Percentiles rank a stretch among this genome's conserved stretches.
phyloP scores from a whole-genome alignment of 2,888 invertebrate genomes.

The Lasioglossum figueresi region DNA sequence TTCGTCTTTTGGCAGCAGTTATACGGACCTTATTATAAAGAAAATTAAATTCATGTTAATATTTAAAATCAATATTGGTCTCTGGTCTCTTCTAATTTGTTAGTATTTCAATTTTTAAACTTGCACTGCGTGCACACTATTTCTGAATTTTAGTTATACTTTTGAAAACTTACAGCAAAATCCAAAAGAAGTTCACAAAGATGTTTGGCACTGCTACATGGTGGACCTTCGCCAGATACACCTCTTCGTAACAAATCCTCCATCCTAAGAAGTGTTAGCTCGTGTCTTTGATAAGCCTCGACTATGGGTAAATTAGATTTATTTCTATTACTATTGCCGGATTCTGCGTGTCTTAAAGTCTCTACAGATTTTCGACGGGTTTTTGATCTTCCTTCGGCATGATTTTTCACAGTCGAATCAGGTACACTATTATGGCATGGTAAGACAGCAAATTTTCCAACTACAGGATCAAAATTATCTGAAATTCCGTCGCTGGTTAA shows the following conservation, averaged over 20 bases:
- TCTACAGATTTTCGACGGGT: constrained; percentile 74
- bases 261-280: constrained; percentile 89
- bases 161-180: constrained; percentile 88
- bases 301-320: constrained; percentile 87
- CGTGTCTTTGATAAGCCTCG: constrained; percentile 90
- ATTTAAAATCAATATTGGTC: background rate
- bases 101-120: background rate
- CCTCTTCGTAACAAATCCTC: constrained; percentile 90
- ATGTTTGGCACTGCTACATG: constrained; percentile 87
- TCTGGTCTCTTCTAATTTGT: constrained; percentile 3
- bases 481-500: constrained; percentile 95
- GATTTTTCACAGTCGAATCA: constrained; percentile 65
- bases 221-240: constrained; percentile 87
- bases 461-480: constrained; percentile 96
- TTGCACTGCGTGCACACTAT: background rate
- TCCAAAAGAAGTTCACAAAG: constrained; percentile 90
- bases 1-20: constrained; percentile 92
- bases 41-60: constrained; percentile 28
- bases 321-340: constrained; percentile 69
- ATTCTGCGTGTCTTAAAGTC: constrained; percentile 71
- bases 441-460: constrained; percentile 92
- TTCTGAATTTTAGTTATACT: background rate
- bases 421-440: constrained; percentile 71
- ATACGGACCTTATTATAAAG: constrained; percentile 83
- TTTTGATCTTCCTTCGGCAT: constrained; percentile 70